Evolutionary conservation across 2,888 invertebrate genomes (phyloP), one percentile per base, ranked within the genome.

Genomic region (Agrochola lota): DNA sequence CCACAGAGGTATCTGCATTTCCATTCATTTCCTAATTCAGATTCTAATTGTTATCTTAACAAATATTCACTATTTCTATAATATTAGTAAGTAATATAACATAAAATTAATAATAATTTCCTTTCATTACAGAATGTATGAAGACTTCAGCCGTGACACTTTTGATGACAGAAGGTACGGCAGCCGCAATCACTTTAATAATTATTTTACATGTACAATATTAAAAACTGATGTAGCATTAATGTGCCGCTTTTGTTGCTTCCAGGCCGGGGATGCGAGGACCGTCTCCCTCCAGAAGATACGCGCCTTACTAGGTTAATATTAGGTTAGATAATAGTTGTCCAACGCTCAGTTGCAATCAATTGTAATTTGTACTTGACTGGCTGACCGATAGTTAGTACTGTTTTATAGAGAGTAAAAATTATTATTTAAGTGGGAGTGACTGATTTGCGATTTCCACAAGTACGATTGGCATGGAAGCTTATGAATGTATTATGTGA

Each of bases 111-210:
- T 43, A 64, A 71, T 68, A 64, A 46, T 64, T 74, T 85, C 74
- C 86, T 90, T 72, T 88, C 72, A 94, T 92, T 95, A 87, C 97
- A 97, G 98, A 91, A 98, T 98, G 97, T 98, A 98, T 95, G 98
- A 98, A 96, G 98, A 98, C 96, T 98, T 98, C 94, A 98, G 98
- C 96, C 97, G 98, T 88, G 98, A 98, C 96, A 98, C 98, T 69
- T 98, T 98, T 95, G 98, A 98, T 96, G 98, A 98, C 92, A 98
- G 98, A 95, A 98, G 98, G 98, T 98, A 95, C 96, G 95, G 94
- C 57, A 30, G 12, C 7, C 26, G 66, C 40, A 17, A 43, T 40
- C 71, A 6, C 46, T 62, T n/a, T 0, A 12, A 26, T 3, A 30
- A 23, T 52, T 0, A 43, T 49, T 43, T 77, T 43, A 15, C 12